Evolutionary conservation across 2,113 vertebrate species (phyloP), one percentile per base, ranked within the genome.

Genomic region (Crypturellus undulatus): DNA sequence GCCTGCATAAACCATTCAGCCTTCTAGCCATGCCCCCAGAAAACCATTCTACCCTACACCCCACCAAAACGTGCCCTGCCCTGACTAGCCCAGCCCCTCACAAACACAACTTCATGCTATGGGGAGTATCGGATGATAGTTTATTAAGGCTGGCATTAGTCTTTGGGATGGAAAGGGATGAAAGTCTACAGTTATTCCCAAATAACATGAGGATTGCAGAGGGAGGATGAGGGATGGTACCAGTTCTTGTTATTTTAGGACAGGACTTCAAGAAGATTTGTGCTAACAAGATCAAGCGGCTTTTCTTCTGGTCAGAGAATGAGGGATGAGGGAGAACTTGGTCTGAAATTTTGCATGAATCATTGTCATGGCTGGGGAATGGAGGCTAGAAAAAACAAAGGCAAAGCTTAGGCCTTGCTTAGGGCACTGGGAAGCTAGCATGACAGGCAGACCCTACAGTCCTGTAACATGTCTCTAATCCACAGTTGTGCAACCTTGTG

Each of bases 11-110:
- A 26, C 17, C 65, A 63, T 5, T 81, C 30, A 24, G 69, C 65
- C 62, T 78, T 56, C 62, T 68, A 82, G 32, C 18, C 34, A 11
- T 45, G 51, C 22, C 16, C 32, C 20, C 15, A 9, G 1, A 3
- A 68, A 42, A 40, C 40, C 22, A 52, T 93, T 72, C 43, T 25
- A 59, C 15, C 2, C 22, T 14, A 38, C 40, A 62, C 49, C 90
- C 64, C n/a, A 67, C 30, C 60, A 51, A 62, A 59, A 63, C 0
- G 0, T 36, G 3, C 42, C 34, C 68, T 73, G 38, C 7, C 5
- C 42, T 2, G 1, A 20, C 5, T 2, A 69, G 32, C 30, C 28
- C 68, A 64, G 26, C 6, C 38, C 15, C 26, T 54, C 19, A 24
- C 56, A 71, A 88, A 43, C 38, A 38, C 19, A 64, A 9, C 28